phyloP scores from a whole-genome alignment of 2,888 invertebrate genomes.

The Caenorhabditis zanzibari region DNA sequence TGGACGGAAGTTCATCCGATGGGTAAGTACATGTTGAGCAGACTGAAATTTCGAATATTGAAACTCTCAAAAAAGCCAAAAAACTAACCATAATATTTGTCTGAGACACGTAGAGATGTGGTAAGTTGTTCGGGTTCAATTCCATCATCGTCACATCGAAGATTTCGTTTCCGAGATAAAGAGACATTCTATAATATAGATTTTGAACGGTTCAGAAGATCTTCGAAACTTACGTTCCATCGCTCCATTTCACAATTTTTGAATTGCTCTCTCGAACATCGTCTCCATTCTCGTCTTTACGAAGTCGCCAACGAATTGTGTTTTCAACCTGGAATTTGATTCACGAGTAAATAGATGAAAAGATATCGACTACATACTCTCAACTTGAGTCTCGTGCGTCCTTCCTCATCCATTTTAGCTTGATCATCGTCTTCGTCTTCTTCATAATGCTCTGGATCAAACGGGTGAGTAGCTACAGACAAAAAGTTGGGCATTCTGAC shows the following conservation, averaged over 20 bases:
- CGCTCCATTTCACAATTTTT: slow-evolving; percentile 96
- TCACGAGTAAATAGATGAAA: neutral
- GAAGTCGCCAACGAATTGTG: slow-evolving; percentile 93
- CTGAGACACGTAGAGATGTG: slow-evolving; percentile 58
- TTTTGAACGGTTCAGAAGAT: neutral
- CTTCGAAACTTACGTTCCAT: slow-evolving; percentile 87
- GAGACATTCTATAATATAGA: slow-evolving; percentile 89
- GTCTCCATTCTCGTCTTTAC: slow-evolving; percentile 87
- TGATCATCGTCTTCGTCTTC: slow-evolving; percentile 99
- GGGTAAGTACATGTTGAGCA: slow-evolving; percentile 94
- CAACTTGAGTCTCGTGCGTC: slow-evolving; percentile 89
- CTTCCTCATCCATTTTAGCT: slow-evolving; percentile 95
- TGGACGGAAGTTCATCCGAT: slow-evolving; percentile 96
- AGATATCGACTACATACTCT: slow-evolving; percentile 83
- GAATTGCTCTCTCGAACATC: slow-evolving; percentile 92
- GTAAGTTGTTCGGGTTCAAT: slow-evolving; percentile 90
- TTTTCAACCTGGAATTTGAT: slow-evolving; percentile 90
- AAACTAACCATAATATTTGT: slow-evolving; percentile 40
- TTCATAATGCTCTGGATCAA: slow-evolving; percentile 92
- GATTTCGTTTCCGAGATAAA: slow-evolving; percentile 97
- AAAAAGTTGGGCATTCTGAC: slow-evolving; percentile 93
- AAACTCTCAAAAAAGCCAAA: no score
- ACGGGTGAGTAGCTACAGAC: slow-evolving; percentile 97
- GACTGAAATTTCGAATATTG: slow-evolving; percentile 53
- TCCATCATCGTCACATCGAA: slow-evolving; percentile 95